Evolutionary conservation across 2,113 vertebrate genomes (phyloP).

Genomic region (Tetrao urogallus): DNA sequence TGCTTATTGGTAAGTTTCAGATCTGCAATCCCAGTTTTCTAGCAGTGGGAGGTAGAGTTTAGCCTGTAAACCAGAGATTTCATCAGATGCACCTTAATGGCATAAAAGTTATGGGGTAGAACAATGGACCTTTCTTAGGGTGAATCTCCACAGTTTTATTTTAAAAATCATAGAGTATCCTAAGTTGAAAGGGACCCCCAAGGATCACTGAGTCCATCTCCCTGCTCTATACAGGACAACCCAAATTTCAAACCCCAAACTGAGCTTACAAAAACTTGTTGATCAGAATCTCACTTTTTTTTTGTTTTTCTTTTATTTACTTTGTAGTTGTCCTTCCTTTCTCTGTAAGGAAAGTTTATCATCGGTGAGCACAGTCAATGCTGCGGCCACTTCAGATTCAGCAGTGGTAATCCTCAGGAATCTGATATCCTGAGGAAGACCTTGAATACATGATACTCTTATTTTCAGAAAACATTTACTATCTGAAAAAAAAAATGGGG

Average conservation of each 20-base stretch:
- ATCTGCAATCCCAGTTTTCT: not conserved
- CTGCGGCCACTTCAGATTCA: not conserved
- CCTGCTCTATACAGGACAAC: not conserved
- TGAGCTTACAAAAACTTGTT: not conserved
- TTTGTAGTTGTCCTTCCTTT: not conserved
- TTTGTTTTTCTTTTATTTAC: not conserved
- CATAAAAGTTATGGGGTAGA: not conserved
- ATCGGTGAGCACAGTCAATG: not conserved
- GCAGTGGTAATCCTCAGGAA: rapidly evolving
- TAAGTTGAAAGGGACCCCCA: not conserved
- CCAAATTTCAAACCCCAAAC: not conserved
- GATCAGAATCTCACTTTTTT: not conserved
- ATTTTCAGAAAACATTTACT: not conserved
- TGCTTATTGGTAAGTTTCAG: not conserved
- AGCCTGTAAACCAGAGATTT: not conserved
- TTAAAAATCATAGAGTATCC: not conserved
- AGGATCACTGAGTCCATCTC: not conserved
- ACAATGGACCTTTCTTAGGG: not conserved
- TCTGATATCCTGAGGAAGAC: not conserved
- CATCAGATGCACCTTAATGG: not conserved
- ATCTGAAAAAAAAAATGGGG: not conserved
- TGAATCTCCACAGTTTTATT: not conserved
- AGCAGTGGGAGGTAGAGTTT: not conserved
- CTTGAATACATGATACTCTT: rapidly evolving
- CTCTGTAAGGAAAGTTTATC: not conserved